These are phyloP conservation scores for Temnothorax longispinosus DNA, from an alignment of 1,140 invertebrate genomes.

Conservation along the genomic window DNA sequence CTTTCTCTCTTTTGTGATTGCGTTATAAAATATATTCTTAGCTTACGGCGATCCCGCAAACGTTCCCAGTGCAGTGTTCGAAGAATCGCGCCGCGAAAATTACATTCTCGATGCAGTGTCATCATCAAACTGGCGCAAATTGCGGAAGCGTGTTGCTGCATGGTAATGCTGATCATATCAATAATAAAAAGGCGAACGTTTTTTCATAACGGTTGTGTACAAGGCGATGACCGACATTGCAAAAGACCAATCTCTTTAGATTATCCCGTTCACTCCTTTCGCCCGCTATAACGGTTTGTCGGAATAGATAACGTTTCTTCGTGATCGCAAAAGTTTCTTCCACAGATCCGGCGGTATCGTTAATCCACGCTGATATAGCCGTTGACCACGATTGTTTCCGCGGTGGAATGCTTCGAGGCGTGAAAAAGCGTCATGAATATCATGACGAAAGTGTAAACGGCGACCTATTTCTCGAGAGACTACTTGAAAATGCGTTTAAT, in stretches of 20 bases:
- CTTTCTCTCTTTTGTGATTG: background rate
- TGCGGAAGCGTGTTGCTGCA: background rate
- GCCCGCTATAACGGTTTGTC: background rate
- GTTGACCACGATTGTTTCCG: background rate
- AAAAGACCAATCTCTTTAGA: slow-evolving; percentile 26
- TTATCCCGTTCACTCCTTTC: slow-evolving; percentile 4
- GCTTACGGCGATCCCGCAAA: too few relatives aligned
- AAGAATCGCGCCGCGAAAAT: background rate
- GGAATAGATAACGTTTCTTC: background rate
- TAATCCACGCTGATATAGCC: background rate
- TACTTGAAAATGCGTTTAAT: slow-evolving; percentile 22
- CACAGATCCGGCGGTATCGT: background rate
- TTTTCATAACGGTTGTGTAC: slow-evolving; percentile 20
- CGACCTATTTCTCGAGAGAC: slow-evolving; percentile 22
- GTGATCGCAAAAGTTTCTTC: background rate
- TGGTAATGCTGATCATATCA: slow-evolving; percentile 10
- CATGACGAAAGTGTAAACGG: slow-evolving; percentile 21
- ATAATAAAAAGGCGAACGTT: background rate
- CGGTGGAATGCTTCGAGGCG: background rate
- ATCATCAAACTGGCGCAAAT: slow-evolving; percentile 12
- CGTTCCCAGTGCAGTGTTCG: background rate
- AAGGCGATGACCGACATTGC: slow-evolving; percentile 27
- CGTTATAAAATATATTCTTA: too few relatives aligned
- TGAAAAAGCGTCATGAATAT: background rate
- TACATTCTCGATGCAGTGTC: background rate